phyloP scores from a whole-genome alignment of 2,888 invertebrate species.

The Habroteleia sp. region DNA sequence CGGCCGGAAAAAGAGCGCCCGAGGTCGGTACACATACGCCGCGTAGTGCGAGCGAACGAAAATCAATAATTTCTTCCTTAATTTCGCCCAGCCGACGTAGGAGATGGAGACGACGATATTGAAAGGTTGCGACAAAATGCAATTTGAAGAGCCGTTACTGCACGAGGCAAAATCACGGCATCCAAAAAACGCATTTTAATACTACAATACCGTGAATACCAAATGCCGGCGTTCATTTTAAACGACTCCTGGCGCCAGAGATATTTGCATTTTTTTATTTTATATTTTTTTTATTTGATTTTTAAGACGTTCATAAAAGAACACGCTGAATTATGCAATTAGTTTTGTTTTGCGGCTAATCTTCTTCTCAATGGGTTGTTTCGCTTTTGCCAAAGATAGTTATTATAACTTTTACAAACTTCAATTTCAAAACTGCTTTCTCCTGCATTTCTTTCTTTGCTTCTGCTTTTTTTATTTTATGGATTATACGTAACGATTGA shows the following conservation, averaged over 20 bases:
- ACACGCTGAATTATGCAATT: constrained; percentile 52
- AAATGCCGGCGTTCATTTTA: constrained; percentile 41
- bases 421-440: constrained; percentile 21
- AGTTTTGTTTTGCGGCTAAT: constrained; percentile 52
- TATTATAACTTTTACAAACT: constrained; percentile 38
- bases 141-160: constrained; percentile 59
- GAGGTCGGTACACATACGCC: constrained; percentile 62
- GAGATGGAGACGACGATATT: constrained; percentile 54
- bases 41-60: constrained; percentile 61
- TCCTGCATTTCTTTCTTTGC: constrained; percentile 11
- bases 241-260: constrained; percentile 2
- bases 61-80: constrained; percentile 66
- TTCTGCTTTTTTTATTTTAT: constrained; percentile 12
- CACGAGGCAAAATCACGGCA: constrained; percentile 36
- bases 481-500: not conserved
- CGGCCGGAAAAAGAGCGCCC: constrained; percentile 63
- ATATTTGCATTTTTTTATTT: no score
- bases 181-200: constrained; percentile 55
- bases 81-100: constrained; percentile 61
- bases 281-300: constrained; percentile 4
- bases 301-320: constrained; percentile 12
- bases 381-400: constrained; percentile 6
- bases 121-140: constrained; percentile 61
- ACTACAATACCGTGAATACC: constrained; percentile 41
- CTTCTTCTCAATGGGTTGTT: constrained; percentile 24